phyloP scores from a whole-genome alignment of 2,797 vertebrate species.

The Tauraco hartlaubi region DNA sequence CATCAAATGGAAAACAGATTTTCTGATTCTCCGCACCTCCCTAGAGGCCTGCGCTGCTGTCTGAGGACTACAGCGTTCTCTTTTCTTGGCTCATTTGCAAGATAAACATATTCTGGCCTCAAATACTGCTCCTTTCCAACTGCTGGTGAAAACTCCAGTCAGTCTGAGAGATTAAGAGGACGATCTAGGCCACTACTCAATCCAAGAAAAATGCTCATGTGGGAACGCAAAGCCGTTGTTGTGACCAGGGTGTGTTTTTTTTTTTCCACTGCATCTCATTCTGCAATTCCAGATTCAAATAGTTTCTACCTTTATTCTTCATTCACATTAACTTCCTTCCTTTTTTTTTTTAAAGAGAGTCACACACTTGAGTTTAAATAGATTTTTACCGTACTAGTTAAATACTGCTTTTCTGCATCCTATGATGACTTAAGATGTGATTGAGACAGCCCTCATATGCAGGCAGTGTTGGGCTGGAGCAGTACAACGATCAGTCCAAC shows the following conservation, averaged over 20 bases:
- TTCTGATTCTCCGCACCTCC: constrained; percentile 12
- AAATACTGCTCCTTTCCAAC: constrained; percentile 13
- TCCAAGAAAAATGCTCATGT: constrained; percentile 57
- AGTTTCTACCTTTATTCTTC: constrained; percentile 12
- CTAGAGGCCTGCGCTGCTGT: neutral
- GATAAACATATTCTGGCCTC: constrained; percentile 50
- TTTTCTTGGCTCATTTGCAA: constrained; percentile 30
- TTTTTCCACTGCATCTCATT: neutral
- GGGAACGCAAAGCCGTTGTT: constrained; percentile 28
- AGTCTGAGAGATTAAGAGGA: constrained; percentile 39
- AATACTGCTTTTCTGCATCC: neutral
- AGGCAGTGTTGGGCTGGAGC: neutral
- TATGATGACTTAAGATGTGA: neutral
- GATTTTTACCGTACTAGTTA: neutral
- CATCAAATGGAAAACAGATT: constrained; percentile 18
- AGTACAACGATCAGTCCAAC: neutral
- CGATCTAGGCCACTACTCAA: constrained; percentile 57
- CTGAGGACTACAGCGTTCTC: neutral
- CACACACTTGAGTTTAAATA: neutral
- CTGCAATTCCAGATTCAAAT: constrained; percentile 24
- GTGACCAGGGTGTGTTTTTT: neutral
- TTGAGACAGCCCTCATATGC: neutral
- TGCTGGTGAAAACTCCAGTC: constrained; percentile 32
- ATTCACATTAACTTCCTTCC: neutral
- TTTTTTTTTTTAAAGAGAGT: neutral